phyloP scores from a whole-genome alignment of 2,888 invertebrate genomes.

The Stenotaenia linearis region DNA sequence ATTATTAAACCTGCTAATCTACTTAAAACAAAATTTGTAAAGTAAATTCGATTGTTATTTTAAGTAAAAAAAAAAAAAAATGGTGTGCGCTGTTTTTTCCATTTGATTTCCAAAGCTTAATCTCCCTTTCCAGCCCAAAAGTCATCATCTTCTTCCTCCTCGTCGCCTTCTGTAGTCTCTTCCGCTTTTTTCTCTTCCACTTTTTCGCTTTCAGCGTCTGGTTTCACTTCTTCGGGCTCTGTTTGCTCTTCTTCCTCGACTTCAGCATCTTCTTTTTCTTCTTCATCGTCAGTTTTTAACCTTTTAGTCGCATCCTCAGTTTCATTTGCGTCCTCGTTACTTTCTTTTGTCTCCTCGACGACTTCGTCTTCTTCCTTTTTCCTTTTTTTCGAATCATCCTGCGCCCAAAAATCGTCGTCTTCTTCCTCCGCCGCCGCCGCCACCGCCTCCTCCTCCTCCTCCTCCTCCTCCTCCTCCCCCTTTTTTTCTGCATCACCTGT shows the following conservation, averaged over 20 bases:
- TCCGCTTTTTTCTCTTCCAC: conserved; percentile 40
- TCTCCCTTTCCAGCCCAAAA: conserved; percentile 4
- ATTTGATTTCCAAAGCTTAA: neutral
- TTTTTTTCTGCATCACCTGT: conserved; percentile 43
- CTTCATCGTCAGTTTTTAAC: conserved; percentile 35
- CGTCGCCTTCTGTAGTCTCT: conserved; percentile 41
- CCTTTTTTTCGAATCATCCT: conserved; percentile 27
- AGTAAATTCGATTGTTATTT: neutral
- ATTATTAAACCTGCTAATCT: neutral
- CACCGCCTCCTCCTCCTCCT: conserved; percentile 39
- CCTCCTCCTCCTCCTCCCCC: conserved; percentile 38
- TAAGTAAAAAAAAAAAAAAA: neutral
- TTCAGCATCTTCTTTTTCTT: neutral
- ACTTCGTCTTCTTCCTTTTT: conserved; percentile 34
- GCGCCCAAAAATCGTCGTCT: conserved; percentile 18
- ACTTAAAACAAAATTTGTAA: neutral
- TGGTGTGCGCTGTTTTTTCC: neutral
- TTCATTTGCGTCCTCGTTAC: conserved; percentile 36
- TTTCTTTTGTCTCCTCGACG: conserved; percentile 39
- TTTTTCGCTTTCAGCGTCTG: neutral
- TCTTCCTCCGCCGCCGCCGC: conserved; percentile 39
- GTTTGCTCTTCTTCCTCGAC: neutral
- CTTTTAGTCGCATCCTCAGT: conserved; percentile 37
- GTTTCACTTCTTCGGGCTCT: neutral
- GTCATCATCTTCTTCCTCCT: conserved; percentile 40